phyloP scores from a whole-genome alignment of 2,888 invertebrate genomes.

The Melanchra persicariae region DNA sequence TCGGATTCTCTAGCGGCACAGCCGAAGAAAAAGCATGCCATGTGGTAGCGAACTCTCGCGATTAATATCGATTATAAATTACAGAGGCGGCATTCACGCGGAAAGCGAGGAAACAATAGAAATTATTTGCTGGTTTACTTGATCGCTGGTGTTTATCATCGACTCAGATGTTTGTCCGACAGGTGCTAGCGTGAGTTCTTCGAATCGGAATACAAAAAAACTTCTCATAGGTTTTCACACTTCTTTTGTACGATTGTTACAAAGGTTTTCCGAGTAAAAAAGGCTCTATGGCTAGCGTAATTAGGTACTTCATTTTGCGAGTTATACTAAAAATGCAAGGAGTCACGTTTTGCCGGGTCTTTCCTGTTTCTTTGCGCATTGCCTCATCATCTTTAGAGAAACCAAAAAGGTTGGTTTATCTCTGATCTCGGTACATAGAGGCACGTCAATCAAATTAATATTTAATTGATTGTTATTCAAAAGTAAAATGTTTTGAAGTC shows the following conservation, averaged over 20 bases:
- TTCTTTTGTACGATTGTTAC: slow-evolving; percentile 26
- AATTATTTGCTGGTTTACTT: slow-evolving; percentile 64
- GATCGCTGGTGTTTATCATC: slow-evolving; percentile 49
- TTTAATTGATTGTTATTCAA: slow-evolving; percentile 25
- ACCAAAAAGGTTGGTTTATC: slow-evolving; percentile 31
- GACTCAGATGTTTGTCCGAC: slow-evolving; percentile 33
- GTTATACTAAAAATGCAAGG: slow-evolving; percentile 11
- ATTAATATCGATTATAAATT: slow-evolving; percentile 62
- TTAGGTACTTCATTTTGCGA: slow-evolving; percentile 7
- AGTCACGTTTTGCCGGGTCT: slow-evolving; percentile 46
- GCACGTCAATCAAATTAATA: slow-evolving; percentile 35
- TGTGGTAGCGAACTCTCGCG: slow-evolving; percentile 62
- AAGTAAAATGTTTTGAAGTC: slow-evolving; percentile 15
- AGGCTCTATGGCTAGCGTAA: slow-evolving; percentile 1
- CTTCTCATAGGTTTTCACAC: slow-evolving; percentile 14
- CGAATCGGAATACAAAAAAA: slow-evolving; percentile 15
- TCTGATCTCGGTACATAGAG: slow-evolving; percentile 26
- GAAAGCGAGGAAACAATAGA: slow-evolving; percentile 67
- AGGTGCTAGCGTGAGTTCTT: slow-evolving; percentile 43
- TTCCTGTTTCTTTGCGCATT: slow-evolving; percentile 40
- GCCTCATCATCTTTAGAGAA: slow-evolving; percentile 13
- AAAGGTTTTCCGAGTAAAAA: slow-evolving; percentile 39
- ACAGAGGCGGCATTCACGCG: slow-evolving; percentile 54
- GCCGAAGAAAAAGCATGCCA: slow-evolving; percentile 71
- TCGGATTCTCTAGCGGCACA: slow-evolving; percentile 60